Evolutionary conservation across 2,888 invertebrate genomes (phyloP).

Genomic region (Eledone cirrhosa): DNA sequence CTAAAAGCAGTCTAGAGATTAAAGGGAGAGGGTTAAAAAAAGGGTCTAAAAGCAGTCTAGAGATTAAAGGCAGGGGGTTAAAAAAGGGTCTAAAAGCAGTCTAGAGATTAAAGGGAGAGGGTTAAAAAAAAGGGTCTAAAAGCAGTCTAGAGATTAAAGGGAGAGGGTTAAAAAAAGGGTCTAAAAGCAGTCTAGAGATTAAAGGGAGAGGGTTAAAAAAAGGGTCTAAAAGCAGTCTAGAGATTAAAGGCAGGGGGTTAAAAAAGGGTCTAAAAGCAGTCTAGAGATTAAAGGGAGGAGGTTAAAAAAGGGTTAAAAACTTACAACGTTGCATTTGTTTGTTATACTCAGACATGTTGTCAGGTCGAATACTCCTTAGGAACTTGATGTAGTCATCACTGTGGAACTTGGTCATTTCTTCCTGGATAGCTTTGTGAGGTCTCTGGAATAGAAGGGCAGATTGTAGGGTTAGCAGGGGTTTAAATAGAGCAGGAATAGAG

Average conservation of each 20-base stretch:
- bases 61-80: not conserved
- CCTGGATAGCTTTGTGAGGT: constrained; percentile 97
- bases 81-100: not conserved
- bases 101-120: too few species aligned
- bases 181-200: not conserved
- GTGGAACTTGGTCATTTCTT: constrained; percentile 99
- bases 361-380: constrained; percentile 93
- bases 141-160: too few species aligned
- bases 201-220: not conserved
- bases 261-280: too few species aligned
- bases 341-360: constrained; percentile 98
- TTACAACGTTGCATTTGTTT: constrained; percentile 96
- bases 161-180: not conserved
- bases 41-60: too few species aligned
- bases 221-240: not conserved
- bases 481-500: too few species aligned
- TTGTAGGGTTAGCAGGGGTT: too few species aligned
- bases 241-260: not conserved
- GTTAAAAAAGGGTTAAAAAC: constrained; percentile 52
- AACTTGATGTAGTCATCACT: constrained; percentile 99
- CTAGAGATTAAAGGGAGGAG: not conserved
- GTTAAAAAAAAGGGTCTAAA: too few species aligned
- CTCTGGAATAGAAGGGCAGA: constrained; percentile 81
- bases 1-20: not conserved
- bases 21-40: not conserved